A percentile compares a stretch with the other conserved stretches of the same genome.
Conservation (phyloP, 2,888 invertebrate genomes). For the Neoitamus cyanurus region DNA sequence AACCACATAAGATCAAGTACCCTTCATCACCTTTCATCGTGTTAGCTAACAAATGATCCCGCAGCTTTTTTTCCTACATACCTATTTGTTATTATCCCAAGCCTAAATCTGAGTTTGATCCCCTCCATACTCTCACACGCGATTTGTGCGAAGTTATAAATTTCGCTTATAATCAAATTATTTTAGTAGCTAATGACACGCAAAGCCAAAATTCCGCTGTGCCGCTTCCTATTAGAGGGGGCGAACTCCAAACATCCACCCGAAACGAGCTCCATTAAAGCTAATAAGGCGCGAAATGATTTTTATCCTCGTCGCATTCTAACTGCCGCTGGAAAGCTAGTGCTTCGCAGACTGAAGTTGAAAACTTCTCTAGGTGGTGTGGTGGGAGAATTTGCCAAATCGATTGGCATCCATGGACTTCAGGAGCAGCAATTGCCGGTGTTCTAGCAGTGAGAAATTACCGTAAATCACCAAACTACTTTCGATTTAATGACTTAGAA, state of each 20-base stretch:
- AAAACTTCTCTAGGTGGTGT: not conserved
- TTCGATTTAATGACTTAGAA: slow-evolving; percentile 20
- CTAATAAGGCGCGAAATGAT: slow-evolving; percentile 44
- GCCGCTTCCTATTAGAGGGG: not conserved
- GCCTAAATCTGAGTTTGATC: not conserved
- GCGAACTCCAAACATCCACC: not conserved
- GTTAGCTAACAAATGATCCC: not conserved
- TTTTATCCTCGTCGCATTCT: slow-evolving; percentile 21
- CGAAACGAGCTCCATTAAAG: slow-evolving; percentile 9
- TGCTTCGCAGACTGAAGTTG: not conserved
- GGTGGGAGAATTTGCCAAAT: not conserved
- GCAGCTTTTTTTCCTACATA: not conserved
- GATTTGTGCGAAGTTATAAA: not conserved
- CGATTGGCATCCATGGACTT: slow-evolving; percentile 16
- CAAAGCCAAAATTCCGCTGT: slow-evolving; percentile 17
- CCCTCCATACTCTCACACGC: not conserved
- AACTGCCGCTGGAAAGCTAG: not conserved
- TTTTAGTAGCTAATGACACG: slow-evolving; percentile 29
- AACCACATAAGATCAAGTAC: not conserved
- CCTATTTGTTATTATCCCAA: not conserved
- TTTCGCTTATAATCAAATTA: slow-evolving; percentile 35
- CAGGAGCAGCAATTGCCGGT: not conserved
- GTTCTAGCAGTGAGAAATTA: slow-evolving; percentile 2
- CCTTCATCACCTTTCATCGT: not conserved
- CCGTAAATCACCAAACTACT: slow-evolving; percentile 32